Percentiles rank a stretch among this genome's conserved stretches.
These are phyloP conservation scores for Rachycentron canadum DNA, from an alignment of 2,797 vertebrate genomes.

Conservation along the genomic window DNA sequence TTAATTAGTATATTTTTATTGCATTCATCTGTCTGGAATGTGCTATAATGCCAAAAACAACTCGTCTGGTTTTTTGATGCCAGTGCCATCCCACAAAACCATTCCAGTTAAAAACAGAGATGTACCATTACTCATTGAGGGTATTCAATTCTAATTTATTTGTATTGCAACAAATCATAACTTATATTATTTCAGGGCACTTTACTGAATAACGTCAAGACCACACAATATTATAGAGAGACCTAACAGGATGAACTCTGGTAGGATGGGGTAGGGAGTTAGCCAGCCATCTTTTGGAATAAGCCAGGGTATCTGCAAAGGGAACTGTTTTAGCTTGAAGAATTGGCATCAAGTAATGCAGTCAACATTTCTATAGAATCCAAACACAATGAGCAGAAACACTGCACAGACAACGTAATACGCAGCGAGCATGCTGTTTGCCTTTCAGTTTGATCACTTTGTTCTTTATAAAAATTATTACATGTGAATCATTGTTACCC, in stretches of 20 bases:
- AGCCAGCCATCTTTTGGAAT: not conserved
- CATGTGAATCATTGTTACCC: not conserved
- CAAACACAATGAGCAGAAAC: not conserved
- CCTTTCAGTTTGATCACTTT: not conserved
- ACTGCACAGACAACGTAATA: not conserved
- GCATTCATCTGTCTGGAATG: not conserved
- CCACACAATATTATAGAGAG: no score
- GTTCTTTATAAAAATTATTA: not conserved
- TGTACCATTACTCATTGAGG: not conserved
- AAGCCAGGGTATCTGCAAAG: not conserved
- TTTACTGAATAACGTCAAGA: no score
- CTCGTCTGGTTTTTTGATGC: not conserved
- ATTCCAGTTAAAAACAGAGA: not conserved
- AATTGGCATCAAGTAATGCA: not conserved
- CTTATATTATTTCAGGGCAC: no score
- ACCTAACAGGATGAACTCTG: no score
- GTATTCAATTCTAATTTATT: no score
- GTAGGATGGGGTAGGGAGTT: not conserved
- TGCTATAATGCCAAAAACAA: not conserved
- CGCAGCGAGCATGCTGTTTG: not conserved
- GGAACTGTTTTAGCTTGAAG: not conserved
- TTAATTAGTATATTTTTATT: not conserved
- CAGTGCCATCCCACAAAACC: not conserved
- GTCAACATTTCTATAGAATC: not conserved
- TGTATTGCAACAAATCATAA: no score